A percentile compares a stretch with the other conserved stretches of the same genome.
These are phyloP conservation scores for Conopomorpha cramerella DNA, from an alignment of 1,140 invertebrate genomes.

Conservation along the genomic window DNA sequence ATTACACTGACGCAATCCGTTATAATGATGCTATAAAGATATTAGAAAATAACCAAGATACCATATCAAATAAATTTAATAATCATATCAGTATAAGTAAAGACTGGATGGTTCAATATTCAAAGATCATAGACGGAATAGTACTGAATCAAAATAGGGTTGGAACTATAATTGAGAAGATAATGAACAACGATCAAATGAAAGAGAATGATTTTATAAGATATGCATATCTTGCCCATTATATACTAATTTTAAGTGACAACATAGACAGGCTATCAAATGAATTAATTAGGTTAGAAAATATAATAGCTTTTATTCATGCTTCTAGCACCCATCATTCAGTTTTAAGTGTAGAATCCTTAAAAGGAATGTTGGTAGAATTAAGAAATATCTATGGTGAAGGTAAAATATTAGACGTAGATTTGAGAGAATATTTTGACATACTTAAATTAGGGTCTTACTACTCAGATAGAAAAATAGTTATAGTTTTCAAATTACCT, in stretches of 20 bases:
- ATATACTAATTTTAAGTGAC: neutral
- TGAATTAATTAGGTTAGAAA: conserved; percentile 2
- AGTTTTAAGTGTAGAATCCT: neutral
- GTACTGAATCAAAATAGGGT: conserved; percentile 2
- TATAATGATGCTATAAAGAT: conserved; percentile 1
- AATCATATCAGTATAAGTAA: conserved; percentile 3
- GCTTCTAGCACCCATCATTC: conserved; percentile 3
- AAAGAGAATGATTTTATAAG: neutral
- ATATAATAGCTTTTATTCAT: conserved; percentile 3
- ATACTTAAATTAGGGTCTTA: conserved; percentile 3
- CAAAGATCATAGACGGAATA: neutral
- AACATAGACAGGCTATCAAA: conserved; percentile 1
- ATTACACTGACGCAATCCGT: neutral
- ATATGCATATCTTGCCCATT: neutral
- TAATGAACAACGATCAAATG: neutral
- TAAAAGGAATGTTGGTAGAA: neutral
- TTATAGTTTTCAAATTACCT: conserved; percentile 2
- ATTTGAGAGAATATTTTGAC: conserved; percentile 1
- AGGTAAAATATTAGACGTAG: conserved; percentile 1
- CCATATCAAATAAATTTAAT: neutral
- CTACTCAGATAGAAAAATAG: conserved; percentile 1
- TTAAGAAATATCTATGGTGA: neutral
- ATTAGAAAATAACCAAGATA: conserved; percentile 2
- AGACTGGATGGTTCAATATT: neutral
- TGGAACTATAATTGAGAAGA: neutral